Base-by-base conservation (phyloP, 2,797 vertebrate species). In the Astyanax mexicanus region DNA sequence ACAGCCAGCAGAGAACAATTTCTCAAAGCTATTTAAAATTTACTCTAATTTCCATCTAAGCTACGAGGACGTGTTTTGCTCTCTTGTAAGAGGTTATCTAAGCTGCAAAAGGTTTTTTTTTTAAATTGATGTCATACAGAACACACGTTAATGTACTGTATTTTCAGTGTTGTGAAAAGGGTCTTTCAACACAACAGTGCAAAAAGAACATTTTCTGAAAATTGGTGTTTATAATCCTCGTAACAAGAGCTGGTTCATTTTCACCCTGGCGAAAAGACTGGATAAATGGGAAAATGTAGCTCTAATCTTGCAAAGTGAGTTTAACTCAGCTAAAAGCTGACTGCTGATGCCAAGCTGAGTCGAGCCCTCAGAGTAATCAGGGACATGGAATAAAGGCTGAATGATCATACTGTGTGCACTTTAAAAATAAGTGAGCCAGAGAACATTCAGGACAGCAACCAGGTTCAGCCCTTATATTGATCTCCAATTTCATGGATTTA, bases 361-460 rank as follows among this genome's bases (percentile, higher is more conserved):
- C n/a, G 38, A 3, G 17, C 9, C 51, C 65, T 65, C 54, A n/a
- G 45, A 27, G 37, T 35, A 76, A 79, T 73, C 69, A 66, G n/a
- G 23, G 44, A 54, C 51, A 52, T 55, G 40, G 71, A 67, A 79
- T 62, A 61, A 27, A 69, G 29, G 58, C 27, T 29, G 32, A 66
- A 37, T 1, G 1, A 25, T 61, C 47, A 13, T 35, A 65, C 58
- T 32, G n/a, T 51, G 37, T 12, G 9, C 23, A 58, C 58, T 70
- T 37, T 61, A 60, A 67, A 79, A 65, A 65, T n/a, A n/a, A 66
- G 42, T 12, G 11, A 23, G 17, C 52, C 65, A 35, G 6, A 51
- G 42, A 60, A 60, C 61, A 42, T 64, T 64, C 49, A 57, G 23
- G 4, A 62, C 37, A 62, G 19, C 11, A 40, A 3, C 35, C 49